Conservation (phyloP, 1,140 invertebrate species). For the Lordiphosa clarofinis region DNA sequence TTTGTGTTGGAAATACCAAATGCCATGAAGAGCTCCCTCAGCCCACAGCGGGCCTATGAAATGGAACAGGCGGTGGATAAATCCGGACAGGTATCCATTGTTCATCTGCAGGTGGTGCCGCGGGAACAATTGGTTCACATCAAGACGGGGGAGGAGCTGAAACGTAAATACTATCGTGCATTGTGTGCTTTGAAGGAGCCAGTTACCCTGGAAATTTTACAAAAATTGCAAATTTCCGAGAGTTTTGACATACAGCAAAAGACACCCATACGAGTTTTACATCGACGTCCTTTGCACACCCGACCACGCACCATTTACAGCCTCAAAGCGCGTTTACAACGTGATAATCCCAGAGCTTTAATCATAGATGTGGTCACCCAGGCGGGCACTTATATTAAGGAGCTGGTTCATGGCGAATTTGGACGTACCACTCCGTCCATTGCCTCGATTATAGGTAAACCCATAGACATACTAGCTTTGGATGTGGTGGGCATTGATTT, state of each 20-base stretch:
- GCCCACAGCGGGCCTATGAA: slow-evolving; percentile 38
- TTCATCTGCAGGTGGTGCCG: slow-evolving; percentile 84
- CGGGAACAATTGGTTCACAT: slow-evolving; percentile 86
- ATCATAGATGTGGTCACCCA: slow-evolving; percentile 89
- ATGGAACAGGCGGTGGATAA: slow-evolving; percentile 84
- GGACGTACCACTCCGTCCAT: slow-evolving; percentile 89
- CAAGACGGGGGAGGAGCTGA: slow-evolving; percentile 92
- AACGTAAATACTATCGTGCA: slow-evolving; percentile 91
- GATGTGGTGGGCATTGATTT: slow-evolving; percentile 86
- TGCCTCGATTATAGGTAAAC: slow-evolving; percentile 81
- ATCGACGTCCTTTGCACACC: slow-evolving; percentile 86
- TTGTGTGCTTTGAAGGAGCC: slow-evolving; percentile 83
- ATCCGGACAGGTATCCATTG: slow-evolving; percentile 83
- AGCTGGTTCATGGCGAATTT: slow-evolving; percentile 98
- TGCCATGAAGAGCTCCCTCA: slow-evolving; percentile 83
- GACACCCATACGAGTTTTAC: slow-evolving; percentile 92
- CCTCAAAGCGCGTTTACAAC: slow-evolving; percentile 81
- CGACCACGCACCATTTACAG: slow-evolving; percentile 84
- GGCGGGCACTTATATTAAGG: slow-evolving; percentile 98
- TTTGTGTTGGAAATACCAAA: slow-evolving; percentile 92
- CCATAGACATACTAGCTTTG: slow-evolving; percentile 88
- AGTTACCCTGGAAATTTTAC: slow-evolving; percentile 81
- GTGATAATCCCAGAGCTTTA: slow-evolving; percentile 82
- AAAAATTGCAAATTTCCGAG: slow-evolving; percentile 81
- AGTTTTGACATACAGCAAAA: slow-evolving; percentile 85